These are phyloP conservation scores for Micrastur ruficollis DNA, from an alignment of 2,797 vertebrate species.

Conservation along the genomic window DNA sequence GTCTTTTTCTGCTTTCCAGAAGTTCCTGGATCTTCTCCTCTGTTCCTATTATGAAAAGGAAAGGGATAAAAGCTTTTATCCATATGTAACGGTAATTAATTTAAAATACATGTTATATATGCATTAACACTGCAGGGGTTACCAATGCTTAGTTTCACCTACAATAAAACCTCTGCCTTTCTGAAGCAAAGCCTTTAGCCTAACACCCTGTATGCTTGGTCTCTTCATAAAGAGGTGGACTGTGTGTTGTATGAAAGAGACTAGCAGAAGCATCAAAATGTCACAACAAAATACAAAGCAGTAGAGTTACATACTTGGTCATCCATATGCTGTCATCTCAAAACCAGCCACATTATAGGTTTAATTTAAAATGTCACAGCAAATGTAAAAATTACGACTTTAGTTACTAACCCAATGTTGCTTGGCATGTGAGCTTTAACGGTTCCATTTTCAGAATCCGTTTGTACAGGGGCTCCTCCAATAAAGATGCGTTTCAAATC, in stretches of 20 bases:
- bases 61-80: not conserved
- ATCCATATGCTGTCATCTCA: not conserved
- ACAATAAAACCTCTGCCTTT: not conserved
- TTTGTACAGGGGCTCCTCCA: not conserved
- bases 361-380: not conserved
- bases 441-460: not conserved
- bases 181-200: not conserved
- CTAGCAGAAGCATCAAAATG: accelerated
- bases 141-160: not conserved
- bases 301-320: not conserved
- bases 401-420: not conserved
- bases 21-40: conserved; percentile 59
- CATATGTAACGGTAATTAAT: not conserved
- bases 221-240: not conserved
- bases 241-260: too few species aligned
- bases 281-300: not conserved
- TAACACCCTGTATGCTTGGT: accelerated
- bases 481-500: not conserved
- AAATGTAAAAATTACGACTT: not conserved
- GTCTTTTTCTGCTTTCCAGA: conserved; percentile 45
- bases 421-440: not conserved
- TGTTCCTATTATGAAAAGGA: conserved; percentile 28
- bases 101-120: not conserved
- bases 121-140: not conserved
- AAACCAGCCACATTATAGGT: not conserved